Percentiles rank a stretch among this genome's conserved stretches.
Evolutionary conservation across 2,888 invertebrate species (phyloP).

Genomic region (Parnassius mnemosyne): DNA sequence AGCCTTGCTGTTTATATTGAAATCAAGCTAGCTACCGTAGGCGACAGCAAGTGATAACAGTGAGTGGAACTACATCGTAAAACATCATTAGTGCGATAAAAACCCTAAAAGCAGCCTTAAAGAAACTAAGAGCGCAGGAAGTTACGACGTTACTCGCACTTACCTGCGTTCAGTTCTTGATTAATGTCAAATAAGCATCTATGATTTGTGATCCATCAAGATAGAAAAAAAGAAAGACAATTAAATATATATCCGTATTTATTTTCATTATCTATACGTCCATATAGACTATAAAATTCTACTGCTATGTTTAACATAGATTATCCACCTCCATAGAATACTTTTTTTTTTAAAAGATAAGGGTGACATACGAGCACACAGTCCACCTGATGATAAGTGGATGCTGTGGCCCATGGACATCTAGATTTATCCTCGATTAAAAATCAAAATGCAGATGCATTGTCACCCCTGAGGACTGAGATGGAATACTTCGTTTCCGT

Average conservation of each 20-base stretch:
- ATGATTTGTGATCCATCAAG: constrained; percentile 27
- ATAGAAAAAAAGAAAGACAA: constrained; percentile 14
- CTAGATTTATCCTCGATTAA: no score
- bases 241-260: not conserved
- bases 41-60: constrained; percentile 65
- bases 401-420: no score
- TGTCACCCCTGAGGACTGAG: no score
- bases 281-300: not conserved
- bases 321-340: no score
- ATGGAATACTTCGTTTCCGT: no score
- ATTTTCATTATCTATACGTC: not conserved
- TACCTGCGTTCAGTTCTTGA: constrained; percentile 40
- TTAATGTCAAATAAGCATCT: constrained; percentile 42
- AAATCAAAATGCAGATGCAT: no score
- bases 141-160: constrained; percentile 45
- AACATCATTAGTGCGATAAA: constrained; percentile 79
- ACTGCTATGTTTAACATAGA: not conserved
- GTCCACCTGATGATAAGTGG: no score
- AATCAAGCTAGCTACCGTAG: constrained; percentile 66
- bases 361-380: no score
- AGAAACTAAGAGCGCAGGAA: constrained; percentile 58
- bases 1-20: constrained; percentile 33
- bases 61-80: constrained; percentile 66
- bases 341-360: no score
- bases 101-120: constrained; percentile 64